Evolutionary conservation across 2,888 invertebrate genomes (phyloP).

Genomic region (Octonoba sinensis): DNA sequence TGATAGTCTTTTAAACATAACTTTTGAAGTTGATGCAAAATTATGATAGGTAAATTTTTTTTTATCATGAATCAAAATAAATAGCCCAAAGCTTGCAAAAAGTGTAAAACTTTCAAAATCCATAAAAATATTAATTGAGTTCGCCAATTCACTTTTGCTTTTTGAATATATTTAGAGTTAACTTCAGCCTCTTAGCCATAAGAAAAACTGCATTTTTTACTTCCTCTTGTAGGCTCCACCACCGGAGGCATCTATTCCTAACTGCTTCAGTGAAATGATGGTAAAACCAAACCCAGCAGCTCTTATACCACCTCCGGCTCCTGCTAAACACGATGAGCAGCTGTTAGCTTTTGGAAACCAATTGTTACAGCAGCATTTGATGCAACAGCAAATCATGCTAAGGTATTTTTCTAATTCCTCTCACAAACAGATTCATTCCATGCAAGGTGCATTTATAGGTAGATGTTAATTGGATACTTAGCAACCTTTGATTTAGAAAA

Average conservation of each 20-base stretch:
- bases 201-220: too few species aligned
- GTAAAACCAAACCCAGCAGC: slow-evolving; percentile 35
- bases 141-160: too few species aligned
- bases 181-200: too few species aligned
- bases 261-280: slow-evolving; percentile 33
- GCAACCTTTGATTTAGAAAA: neutral
- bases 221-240: slow-evolving; percentile 10
- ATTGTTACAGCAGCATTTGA: slow-evolving; percentile 40
- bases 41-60: too few species aligned
- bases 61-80: too few species aligned
- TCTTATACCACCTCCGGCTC: slow-evolving; percentile 30
- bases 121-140: too few species aligned
- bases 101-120: too few species aligned
- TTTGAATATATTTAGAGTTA: too few species aligned
- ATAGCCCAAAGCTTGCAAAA: too few species aligned
- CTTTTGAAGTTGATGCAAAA: too few species aligned
- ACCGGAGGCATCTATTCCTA: slow-evolving; percentile 8
- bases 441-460: neutral
- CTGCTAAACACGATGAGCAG: slow-evolving; percentile 50
- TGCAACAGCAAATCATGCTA: slow-evolving; percentile 50
- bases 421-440: neutral
- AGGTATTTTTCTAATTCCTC: slow-evolving; percentile 16
- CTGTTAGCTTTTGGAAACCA: slow-evolving; percentile 34
- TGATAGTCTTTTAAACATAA: too few species aligned
- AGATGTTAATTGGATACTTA: too few species aligned